phyloP scores from a whole-genome alignment of 53 echinoderm and acorn worm species.

The Crossaster papposus region DNA sequence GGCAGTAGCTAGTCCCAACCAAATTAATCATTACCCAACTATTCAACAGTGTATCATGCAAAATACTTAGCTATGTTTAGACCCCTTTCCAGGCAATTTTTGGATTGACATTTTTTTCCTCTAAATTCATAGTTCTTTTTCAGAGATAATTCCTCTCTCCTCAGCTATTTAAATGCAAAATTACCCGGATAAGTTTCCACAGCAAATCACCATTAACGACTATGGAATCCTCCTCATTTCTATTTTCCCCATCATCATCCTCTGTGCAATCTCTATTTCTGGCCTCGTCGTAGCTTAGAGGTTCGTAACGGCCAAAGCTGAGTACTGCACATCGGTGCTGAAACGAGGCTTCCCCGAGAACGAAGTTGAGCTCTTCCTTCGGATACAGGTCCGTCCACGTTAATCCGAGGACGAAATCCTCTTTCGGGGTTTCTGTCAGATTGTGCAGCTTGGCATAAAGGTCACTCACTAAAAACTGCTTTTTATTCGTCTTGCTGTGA shows the following conservation, averaged over 20 bases:
- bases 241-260: neutral
- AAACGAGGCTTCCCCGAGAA: conserved; percentile 84
- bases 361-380: conserved; percentile 88
- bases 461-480: conserved; percentile 84
- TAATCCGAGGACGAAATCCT: conserved; percentile 78
- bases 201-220: conserved; percentile 68
- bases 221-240: conserved; percentile 43
- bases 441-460: conserved; percentile 74
- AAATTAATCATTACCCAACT: too few species aligned
- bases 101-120: too few species aligned
- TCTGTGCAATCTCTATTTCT: neutral
- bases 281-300: conserved; percentile 52
- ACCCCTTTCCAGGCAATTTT: too few species aligned
- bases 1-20: too few species aligned
- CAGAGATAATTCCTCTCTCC: too few species aligned
- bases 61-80: too few species aligned
- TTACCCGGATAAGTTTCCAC: conserved; percentile 93
- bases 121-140: too few species aligned
- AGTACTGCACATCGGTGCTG: conserved; percentile 76
- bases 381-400: conserved; percentile 98
- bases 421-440: conserved; percentile 40
- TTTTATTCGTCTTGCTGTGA: conserved; percentile 74
- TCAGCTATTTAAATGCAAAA: neutral
- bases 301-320: conserved; percentile 90
- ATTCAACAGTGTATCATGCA: too few species aligned